A percentile compares a stretch with the other conserved stretches of the same genome.
Conservation (phyloP, 1,140 invertebrate genomes). For the Zeugodacus cucurbitae region DNA sequence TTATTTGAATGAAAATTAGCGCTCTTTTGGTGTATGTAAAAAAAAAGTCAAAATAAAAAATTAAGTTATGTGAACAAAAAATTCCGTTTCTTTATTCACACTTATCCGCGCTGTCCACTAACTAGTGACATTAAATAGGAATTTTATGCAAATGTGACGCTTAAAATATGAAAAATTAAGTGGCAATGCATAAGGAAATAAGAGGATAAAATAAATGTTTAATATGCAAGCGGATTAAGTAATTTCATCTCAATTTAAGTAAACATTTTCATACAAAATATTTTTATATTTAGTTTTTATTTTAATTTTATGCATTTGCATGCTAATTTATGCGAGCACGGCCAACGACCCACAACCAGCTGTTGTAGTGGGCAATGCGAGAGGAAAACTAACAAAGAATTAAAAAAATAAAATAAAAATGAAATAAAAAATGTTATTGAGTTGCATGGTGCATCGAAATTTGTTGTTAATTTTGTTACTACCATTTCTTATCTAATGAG, state of each 20-base stretch:
- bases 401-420: no score
- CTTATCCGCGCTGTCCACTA: background rate
- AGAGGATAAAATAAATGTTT: background rate
- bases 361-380: no score
- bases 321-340: background rate
- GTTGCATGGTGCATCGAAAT: no score
- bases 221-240: constrained; percentile 11
- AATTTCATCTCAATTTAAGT: background rate
- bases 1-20: background rate
- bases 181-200: background rate
- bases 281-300: background rate
- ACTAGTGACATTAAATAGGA: background rate
- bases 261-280: background rate
- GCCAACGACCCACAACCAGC: no score
- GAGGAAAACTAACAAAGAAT: no score
- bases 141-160: background rate
- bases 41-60: background rate
- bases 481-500: no score
- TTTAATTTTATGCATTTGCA: background rate
- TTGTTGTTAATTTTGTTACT: no score
- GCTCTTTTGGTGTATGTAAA: background rate
- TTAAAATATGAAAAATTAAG: background rate
- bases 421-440: no score
- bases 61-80: background rate
- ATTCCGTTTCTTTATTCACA: background rate